Percentiles rank a stretch among this genome's conserved stretches.
phyloP scores from a whole-genome alignment of 2,888 invertebrate genomes.

The Apomyelois bistriatella region DNA sequence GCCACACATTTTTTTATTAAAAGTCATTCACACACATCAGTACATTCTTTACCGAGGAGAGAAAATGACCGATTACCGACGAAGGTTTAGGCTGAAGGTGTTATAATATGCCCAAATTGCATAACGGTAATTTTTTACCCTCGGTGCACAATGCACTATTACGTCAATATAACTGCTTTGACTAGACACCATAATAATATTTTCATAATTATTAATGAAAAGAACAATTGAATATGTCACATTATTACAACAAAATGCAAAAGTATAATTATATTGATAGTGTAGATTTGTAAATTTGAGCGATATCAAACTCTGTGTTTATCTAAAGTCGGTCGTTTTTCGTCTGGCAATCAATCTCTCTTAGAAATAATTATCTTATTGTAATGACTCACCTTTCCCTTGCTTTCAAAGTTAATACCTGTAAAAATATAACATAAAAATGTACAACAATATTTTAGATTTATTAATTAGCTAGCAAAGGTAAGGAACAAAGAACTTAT shows the following conservation, averaged over 20 bases:
- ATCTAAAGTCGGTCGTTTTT: conserved; percentile 3
- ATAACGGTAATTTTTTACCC: too few relatives aligned
- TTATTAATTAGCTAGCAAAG: neutral
- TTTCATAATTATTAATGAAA: conserved; percentile 13
- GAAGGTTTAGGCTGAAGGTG: too few relatives aligned
- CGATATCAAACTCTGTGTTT: conserved; percentile 32
- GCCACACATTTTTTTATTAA: too few relatives aligned
- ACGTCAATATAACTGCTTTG: conserved; percentile 16
- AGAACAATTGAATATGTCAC: conserved; percentile 26
- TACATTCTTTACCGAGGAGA: too few relatives aligned
- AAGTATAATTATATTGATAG: conserved; percentile 36
- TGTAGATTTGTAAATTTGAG: conserved; percentile 50
- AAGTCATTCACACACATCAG: too few relatives aligned
- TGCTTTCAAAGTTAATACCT: conserved; percentile 46
- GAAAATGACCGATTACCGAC: too few relatives aligned
- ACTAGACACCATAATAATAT: conserved; percentile 32
- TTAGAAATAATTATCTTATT: conserved; percentile 24
- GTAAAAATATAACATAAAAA: conserved; percentile 23
- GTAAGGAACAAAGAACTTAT: too few relatives aligned
- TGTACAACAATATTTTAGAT: neutral
- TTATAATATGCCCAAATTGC: too few relatives aligned
- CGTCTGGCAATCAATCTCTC: conserved; percentile 6
- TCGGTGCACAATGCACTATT: neutral
- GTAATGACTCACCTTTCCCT: conserved; percentile 51
- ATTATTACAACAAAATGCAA: conserved; percentile 33